Conservation (phyloP, 2,888 invertebrate genomes). For the Brachynemurus nebulosus region DNA sequence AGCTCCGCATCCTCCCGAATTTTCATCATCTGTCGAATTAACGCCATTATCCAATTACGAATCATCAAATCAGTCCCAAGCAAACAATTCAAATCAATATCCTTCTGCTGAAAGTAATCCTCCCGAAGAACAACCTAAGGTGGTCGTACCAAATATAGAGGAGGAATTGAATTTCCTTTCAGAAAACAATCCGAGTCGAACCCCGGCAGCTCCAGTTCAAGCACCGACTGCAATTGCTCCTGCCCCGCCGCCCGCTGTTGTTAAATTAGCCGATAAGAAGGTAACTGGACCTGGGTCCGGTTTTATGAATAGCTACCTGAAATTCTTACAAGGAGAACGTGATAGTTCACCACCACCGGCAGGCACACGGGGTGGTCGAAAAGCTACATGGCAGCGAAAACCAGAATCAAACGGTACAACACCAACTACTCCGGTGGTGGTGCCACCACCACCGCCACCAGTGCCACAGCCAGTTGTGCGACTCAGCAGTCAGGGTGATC, state of each 20-base stretch:
- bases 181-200: constrained; percentile 29
- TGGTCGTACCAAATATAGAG: constrained; percentile 78
- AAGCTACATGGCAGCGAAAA: constrained; percentile 48
- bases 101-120: constrained; percentile 22
- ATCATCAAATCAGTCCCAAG: constrained; percentile 34
- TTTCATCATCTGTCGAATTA: constrained; percentile 50
- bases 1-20: constrained; percentile 50
- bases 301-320: constrained; percentile 78
- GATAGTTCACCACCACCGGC: constrained; percentile 69
- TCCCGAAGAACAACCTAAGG: constrained; percentile 61
- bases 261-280: constrained; percentile 45
- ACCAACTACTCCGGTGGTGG: constrained; percentile 13
- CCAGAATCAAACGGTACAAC: constrained; percentile 31
- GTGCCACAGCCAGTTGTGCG: constrained; percentile 30
- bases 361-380: constrained; percentile 48
- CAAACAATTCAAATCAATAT: constrained; percentile 23
- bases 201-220: constrained; percentile 12
- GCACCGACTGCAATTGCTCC: background rate
- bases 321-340: constrained; percentile 70
- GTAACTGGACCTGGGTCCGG: constrained; percentile 51
- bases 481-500: constrained; percentile 30
- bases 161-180: constrained; percentile 74
- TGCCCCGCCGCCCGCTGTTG: constrained; percentile 33
- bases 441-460: constrained; percentile 29
- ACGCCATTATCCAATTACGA: constrained; percentile 44